These are phyloP conservation scores for Urocynchramus pylzowi DNA, from an alignment of 2,113 vertebrate species.

Conservation along the genomic window DNA sequence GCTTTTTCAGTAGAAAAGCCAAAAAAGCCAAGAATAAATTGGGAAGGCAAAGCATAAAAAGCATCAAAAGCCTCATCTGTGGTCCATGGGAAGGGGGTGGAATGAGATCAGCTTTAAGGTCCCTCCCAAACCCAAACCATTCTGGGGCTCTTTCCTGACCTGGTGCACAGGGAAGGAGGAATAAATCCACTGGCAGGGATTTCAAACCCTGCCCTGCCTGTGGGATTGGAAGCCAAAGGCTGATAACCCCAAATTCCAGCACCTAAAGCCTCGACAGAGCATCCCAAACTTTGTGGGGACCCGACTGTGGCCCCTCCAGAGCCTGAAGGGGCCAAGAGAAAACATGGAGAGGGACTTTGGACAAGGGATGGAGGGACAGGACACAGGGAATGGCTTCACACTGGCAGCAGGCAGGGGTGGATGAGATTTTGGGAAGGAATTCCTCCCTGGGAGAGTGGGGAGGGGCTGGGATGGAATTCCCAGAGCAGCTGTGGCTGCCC, in stretches of 20 bases:
- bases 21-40: not conserved
- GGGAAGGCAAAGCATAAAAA: not conserved
- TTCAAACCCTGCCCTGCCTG: not conserved
- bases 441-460: rapidly evolving
- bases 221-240: not conserved
- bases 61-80: not conserved
- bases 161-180: not conserved
- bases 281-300: not conserved
- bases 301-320: not conserved
- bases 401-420: rapidly evolving
- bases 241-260: not conserved
- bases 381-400: not conserved
- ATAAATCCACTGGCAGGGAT: not conserved
- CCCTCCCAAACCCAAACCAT: not conserved
- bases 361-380: not conserved
- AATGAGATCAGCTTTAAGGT: not conserved
- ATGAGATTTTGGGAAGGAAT: rapidly evolving
- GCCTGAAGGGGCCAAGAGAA: not conserved
- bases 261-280: not conserved
- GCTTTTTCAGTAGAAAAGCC: not conserved
- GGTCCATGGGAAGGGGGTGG: not conserved
- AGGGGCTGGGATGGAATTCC: not conserved
- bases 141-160: not conserved
- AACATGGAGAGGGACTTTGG: not conserved
- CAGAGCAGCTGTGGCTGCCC: not conserved